Evolutionary conservation across 2,888 invertebrate species (phyloP).

Genomic region (Marasmarcha lunaedactyla): DNA sequence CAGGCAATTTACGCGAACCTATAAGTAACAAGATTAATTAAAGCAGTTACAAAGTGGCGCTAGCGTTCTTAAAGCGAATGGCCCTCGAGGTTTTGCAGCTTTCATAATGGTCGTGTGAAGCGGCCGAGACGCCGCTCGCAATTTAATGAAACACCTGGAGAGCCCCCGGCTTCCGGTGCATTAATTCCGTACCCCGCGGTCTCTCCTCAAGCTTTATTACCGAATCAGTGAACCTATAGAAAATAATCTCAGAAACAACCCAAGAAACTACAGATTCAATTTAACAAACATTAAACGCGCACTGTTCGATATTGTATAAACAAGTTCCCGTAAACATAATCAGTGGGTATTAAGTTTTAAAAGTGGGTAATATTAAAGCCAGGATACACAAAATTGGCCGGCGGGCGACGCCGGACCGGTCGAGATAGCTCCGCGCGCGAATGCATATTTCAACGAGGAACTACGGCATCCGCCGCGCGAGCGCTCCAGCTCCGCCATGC

Average conservation of each 20-base stretch:
- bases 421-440: conserved; percentile 51
- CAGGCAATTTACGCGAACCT: conserved; percentile 65
- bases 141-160: conserved; percentile 70
- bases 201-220: conserved; percentile 20
- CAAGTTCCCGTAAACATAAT: too few species aligned
- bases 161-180: conserved; percentile 62
- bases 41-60: conserved; percentile 67
- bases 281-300: too few species aligned
- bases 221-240: conserved; percentile 10
- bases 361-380: conserved; percentile 39
- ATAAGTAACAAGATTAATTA: conserved; percentile 71
- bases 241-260: too few species aligned
- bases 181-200: conserved; percentile 46
- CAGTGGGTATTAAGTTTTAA: conserved; percentile 6
- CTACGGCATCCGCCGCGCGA: conserved; percentile 44
- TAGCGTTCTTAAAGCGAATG: conserved; percentile 68
- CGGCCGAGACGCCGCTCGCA: conserved; percentile 56
- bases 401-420: conserved; percentile 39
- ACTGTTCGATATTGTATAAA: too few species aligned
- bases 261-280: too few species aligned
- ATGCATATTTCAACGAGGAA: conserved; percentile 63
- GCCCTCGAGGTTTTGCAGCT: conserved; percentile 65
- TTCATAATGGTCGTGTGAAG: conserved; percentile 63
- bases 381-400: conserved; percentile 50
- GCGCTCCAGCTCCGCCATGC: conserved; percentile 51